Percentiles rank a stretch among this genome's conserved stretches.
Evolutionary conservation across 1,140 invertebrate species (phyloP).

Genomic region (Asobara japonica): DNA sequence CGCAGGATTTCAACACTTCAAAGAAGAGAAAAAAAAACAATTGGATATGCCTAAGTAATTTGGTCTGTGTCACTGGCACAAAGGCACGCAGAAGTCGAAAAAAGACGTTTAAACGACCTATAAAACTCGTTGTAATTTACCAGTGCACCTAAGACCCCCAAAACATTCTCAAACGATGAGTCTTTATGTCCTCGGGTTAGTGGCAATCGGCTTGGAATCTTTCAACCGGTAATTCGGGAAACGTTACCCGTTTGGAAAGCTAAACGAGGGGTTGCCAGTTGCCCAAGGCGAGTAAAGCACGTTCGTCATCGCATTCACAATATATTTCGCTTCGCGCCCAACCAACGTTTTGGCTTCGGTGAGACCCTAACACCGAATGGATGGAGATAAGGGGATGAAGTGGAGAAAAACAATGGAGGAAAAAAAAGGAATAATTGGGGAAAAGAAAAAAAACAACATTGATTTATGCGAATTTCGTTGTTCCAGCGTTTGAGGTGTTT

Average conservation of each 20-base stretch:
- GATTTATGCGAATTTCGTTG: too few species aligned
- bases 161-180: constrained; percentile 22
- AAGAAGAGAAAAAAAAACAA: too few species aligned
- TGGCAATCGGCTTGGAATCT: constrained; percentile 43
- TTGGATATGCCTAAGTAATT: background rate
- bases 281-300: constrained; percentile 6
- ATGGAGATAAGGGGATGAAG: background rate
- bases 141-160: constrained; percentile 2
- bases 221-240: constrained; percentile 31
- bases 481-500: too few species aligned
- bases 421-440: background rate
- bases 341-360: background rate
- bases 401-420: background rate
- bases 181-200: constrained; percentile 16
- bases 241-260: constrained; percentile 20
- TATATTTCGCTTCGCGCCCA: constrained; percentile 42
- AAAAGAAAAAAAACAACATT: background rate
- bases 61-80: background rate
- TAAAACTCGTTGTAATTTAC: background rate
- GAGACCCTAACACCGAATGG: background rate
- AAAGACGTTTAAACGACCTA: background rate
- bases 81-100: background rate
- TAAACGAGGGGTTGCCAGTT: constrained; percentile 7
- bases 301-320: constrained; percentile 44
- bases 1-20: too few species aligned